Conservation (phyloP, 2,797 vertebrate species). For the Lagocephalus sceleratus region DNA sequence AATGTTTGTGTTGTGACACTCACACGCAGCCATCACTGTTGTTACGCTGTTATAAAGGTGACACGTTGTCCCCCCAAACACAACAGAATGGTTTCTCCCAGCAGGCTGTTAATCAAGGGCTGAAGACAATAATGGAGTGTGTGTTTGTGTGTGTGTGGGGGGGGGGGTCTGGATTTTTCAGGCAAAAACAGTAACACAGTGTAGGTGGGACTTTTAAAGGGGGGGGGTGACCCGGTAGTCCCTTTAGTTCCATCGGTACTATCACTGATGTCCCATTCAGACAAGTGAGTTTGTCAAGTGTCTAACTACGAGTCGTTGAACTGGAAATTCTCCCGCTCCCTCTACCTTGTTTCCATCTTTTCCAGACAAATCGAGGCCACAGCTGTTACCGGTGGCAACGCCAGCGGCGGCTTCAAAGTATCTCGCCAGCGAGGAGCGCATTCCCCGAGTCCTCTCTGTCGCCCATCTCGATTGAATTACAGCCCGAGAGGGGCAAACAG, state of each 20-base stretch:
- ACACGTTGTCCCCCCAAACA: slow-evolving; percentile 24
- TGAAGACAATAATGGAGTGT: slow-evolving; percentile 37
- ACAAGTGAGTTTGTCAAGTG: slow-evolving; percentile 39
- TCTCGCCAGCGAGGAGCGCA: slow-evolving; percentile 23
- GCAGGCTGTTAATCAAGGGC: slow-evolving; percentile 26
- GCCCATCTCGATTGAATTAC: slow-evolving; percentile 51
- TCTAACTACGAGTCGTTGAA: slow-evolving; percentile 41
- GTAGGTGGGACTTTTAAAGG: background rate
- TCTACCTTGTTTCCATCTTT: slow-evolving; percentile 9
- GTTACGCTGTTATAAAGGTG: slow-evolving; percentile 9
- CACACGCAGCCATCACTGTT: slow-evolving; percentile 8
- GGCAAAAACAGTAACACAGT: background rate
- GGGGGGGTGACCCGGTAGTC: background rate
- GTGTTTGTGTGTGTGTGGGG: slow-evolving; percentile 4
- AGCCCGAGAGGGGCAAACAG: slow-evolving; percentile 9
- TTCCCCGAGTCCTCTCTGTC: slow-evolving; percentile 42
- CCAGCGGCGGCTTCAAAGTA: slow-evolving; percentile 34
- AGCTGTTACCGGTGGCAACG: slow-evolving; percentile 55
- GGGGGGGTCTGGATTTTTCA: background rate
- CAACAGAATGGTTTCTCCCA: slow-evolving; percentile 31
- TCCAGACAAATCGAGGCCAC: slow-evolving; percentile 15
- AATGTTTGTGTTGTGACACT: slow-evolving; percentile 36
- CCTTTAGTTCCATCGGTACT: slow-evolving; percentile 48
- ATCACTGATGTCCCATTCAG: slow-evolving; percentile 44
- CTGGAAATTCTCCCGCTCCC: slow-evolving; percentile 33